Conservation (phyloP, 30 jellyfish, hydroid and myxozoan genomes). For the Turritopsis dohrnii region DNA sequence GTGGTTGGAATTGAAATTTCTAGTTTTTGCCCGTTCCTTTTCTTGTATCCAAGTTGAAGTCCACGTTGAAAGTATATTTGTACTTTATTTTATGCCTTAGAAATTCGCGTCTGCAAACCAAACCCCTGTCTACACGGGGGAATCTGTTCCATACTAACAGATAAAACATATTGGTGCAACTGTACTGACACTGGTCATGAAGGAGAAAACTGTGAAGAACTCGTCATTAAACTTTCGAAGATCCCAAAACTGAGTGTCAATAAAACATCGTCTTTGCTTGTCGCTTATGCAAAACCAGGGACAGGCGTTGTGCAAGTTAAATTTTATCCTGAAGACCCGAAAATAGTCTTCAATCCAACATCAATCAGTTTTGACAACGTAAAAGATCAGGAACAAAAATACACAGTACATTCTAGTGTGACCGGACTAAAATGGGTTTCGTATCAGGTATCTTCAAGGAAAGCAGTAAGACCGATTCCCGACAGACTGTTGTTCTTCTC, state of each 20-base stretch:
- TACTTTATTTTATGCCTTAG: constrained; percentile 24
- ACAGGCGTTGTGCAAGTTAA: constrained; percentile 16
- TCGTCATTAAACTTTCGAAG: constrained; percentile 32
- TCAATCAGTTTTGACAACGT: constrained; percentile 14
- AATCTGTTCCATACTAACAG: constrained; percentile 52
- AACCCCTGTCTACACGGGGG: constrained; percentile 82
- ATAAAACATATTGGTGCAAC: constrained; percentile 50
- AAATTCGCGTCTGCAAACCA: constrained; percentile 89
- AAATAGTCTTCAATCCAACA: constrained; percentile 29
- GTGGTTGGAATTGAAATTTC: no score
- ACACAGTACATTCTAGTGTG: constrained; percentile 25
- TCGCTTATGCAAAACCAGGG: constrained; percentile 40
- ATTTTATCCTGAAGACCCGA: constrained; percentile 47
- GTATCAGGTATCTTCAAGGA: constrained; percentile 32
- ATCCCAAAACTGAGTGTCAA: constrained; percentile 50
- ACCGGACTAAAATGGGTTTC: constrained; percentile 49
- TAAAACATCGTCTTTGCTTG: constrained; percentile 11
- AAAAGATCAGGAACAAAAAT: background rate
- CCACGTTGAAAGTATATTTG: no score
- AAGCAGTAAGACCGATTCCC: constrained; percentile 23
- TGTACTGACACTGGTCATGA: constrained; percentile 76
- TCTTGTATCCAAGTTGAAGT: no score
- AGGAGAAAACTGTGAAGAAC: constrained; percentile 58
- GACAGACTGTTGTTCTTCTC: constrained; percentile 47
- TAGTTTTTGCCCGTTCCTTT: no score